These are phyloP conservation scores for Tetraneura akinire DNA, from an alignment of 1,140 invertebrate species.

Conservation along the genomic window DNA sequence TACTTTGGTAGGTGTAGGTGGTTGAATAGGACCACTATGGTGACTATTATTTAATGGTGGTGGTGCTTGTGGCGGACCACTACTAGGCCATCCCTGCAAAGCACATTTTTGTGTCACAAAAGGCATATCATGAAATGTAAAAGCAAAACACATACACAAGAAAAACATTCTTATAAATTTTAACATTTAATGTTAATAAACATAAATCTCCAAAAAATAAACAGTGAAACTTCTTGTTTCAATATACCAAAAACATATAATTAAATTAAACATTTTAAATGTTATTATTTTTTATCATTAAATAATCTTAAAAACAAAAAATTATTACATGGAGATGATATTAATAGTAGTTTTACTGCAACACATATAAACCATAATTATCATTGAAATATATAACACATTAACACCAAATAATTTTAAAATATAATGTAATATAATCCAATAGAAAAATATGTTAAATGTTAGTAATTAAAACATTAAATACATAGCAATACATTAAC, in stretches of 20 bases:
- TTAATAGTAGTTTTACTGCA: too few species aligned
- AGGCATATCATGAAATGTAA: slow-evolving; percentile 1
- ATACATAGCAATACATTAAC: background rate
- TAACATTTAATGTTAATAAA: background rate
- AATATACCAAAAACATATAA: too few species aligned
- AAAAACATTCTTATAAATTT: slow-evolving; percentile 7
- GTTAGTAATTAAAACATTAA: slow-evolving; percentile 12
- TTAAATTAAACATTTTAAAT: too few species aligned
- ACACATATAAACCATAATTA: background rate
- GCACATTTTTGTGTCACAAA: slow-evolving; percentile 48
- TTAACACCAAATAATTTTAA: background rate
- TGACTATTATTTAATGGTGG: slow-evolving; percentile 48
- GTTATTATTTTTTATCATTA: too few species aligned
- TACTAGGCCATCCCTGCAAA: slow-evolving; percentile 49
- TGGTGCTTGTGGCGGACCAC: slow-evolving; percentile 48
- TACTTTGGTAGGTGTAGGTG: slow-evolving; percentile 48
- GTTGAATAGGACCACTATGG: slow-evolving; percentile 37
- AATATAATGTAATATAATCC: background rate
- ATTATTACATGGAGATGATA: too few species aligned
- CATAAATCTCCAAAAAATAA: background rate
- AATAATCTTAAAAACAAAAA: too few species aligned
- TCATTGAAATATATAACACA: too few species aligned
- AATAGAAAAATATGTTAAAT: background rate
- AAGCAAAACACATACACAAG: slow-evolving; percentile 15
- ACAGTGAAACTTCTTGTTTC: too few species aligned